Base-by-base conservation (phyloP, 2,113 vertebrate genomes). In the Tursiops truncatus region DNA sequence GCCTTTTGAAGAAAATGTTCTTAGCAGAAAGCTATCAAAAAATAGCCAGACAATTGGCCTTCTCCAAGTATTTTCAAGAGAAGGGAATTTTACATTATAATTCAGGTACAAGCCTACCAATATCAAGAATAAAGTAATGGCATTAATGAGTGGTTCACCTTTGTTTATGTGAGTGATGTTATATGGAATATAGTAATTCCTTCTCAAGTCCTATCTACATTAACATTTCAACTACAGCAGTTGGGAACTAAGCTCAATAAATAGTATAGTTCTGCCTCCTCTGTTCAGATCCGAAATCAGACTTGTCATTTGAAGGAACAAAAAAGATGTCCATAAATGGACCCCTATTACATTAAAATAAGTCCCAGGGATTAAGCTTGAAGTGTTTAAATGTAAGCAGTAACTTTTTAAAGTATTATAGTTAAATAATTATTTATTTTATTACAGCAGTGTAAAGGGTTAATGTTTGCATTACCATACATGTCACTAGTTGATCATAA, bases 151-250 rank as follows among this genome's bases (percentile, higher is more conserved):
- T 56, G 28, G 23, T 80, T 93, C 18, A 53, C 50, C 17, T 87
- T 83, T 84, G 53, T 60, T 65, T 79, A 68, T 89, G 10, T 71
- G 5, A 10, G 26, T 74, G 62, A 94, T 68, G 94, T 91, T 65
- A 86, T 36, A 82, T 80, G 33, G 85, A 90, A 83, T 85, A 70
- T 47, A 44, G 56, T 83, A 77, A 87, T 95, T 91, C 9, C 33
- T 63, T 71, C 23, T 62, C 65, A 96, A 71, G 28, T 31, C 36
- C 33, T 76, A 74, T 31, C 60, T 41, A 88, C 6, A 87, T 77
- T 31, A 94, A 58, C 25, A 92, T 94, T 95, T 97, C 90, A 96
- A 67, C 23, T 63, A 81, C 1, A 86, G 17, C 10, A 92, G 23
- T 71, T 91, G 17, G 25, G 47, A 95, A 85, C 31, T 28, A 95